phyloP scores from a whole-genome alignment of 2,888 invertebrate genomes.

The Margaritifera margaritifera region DNA sequence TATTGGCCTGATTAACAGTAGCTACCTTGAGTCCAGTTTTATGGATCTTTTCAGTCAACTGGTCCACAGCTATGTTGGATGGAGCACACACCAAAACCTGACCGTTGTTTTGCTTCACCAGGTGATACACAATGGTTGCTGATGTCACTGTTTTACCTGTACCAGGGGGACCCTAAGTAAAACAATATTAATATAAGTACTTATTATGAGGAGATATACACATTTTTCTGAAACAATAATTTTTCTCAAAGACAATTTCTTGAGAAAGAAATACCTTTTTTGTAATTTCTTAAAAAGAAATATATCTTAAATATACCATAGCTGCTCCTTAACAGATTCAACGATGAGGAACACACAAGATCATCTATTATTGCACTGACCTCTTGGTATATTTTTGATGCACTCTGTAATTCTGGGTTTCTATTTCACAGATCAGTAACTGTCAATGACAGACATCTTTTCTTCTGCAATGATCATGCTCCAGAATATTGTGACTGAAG shows the following conservation, averaged over 20 bases:
- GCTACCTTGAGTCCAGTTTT: constrained; percentile 90
- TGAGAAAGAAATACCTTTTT: background rate
- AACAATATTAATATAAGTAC: background rate
- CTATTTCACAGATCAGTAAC: too few relatives aligned
- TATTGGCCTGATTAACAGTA: background rate
- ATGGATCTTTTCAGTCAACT: constrained; percentile 98
- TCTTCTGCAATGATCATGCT: too few relatives aligned
- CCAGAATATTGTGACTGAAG: too few relatives aligned
- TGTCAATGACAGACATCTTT: too few relatives aligned
- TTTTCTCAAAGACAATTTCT: background rate
- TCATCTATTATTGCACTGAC: too few relatives aligned
- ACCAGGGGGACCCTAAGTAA: constrained; percentile 84
- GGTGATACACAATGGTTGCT: constrained; percentile 98
- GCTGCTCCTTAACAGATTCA: too few relatives aligned
- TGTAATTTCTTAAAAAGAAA: background rate
- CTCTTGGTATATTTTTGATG: too few relatives aligned
- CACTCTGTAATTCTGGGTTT: too few relatives aligned
- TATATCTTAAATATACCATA: background rate
- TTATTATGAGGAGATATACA: background rate
- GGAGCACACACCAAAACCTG: constrained; percentile 97
- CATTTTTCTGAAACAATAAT: background rate
- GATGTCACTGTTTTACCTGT: constrained; percentile 99
- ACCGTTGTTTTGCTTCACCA: constrained; percentile 94
- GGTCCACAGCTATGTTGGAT: constrained; percentile 99
- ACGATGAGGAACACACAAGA: too few relatives aligned